phyloP scores from a whole-genome alignment of 1,140 invertebrate genomes.

The Yoshiicerus persimilis region DNA sequence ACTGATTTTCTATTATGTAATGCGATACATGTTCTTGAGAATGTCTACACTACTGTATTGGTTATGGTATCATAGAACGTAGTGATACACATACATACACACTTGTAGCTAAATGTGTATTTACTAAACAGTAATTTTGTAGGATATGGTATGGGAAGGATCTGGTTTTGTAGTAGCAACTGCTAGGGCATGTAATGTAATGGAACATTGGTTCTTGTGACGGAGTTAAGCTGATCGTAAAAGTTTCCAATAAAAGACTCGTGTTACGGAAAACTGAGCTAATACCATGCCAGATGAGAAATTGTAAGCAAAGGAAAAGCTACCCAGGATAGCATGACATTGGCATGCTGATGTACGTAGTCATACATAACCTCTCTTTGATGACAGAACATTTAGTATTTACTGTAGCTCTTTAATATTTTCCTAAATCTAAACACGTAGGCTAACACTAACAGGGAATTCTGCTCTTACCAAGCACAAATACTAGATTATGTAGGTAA shows the following conservation, averaged over 20 bases:
- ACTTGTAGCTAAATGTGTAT: neutral
- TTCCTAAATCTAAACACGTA: neutral
- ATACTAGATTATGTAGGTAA: neutral
- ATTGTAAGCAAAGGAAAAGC: neutral
- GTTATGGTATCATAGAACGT: too few species aligned
- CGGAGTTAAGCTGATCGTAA: neutral
- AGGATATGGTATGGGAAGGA: neutral
- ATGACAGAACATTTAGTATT: neutral
- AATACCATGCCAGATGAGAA: neutral
- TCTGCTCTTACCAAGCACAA: neutral
- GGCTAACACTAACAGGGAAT: neutral
- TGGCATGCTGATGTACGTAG: neutral
- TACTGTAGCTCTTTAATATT: neutral
- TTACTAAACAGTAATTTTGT: neutral
- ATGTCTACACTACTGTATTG: too few species aligned
- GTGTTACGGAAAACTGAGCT: neutral
- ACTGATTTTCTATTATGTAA: too few species aligned
- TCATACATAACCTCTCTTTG: neutral
- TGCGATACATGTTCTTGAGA: too few species aligned
- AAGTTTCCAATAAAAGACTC: conserved; percentile 17
- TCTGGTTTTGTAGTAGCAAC: neutral
- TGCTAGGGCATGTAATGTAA: neutral
- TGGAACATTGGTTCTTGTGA: neutral
- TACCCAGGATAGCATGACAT: neutral
- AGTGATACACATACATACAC: too few species aligned